Conservation (phyloP, 2,888 invertebrate genomes). For the Seira ritae region DNA sequence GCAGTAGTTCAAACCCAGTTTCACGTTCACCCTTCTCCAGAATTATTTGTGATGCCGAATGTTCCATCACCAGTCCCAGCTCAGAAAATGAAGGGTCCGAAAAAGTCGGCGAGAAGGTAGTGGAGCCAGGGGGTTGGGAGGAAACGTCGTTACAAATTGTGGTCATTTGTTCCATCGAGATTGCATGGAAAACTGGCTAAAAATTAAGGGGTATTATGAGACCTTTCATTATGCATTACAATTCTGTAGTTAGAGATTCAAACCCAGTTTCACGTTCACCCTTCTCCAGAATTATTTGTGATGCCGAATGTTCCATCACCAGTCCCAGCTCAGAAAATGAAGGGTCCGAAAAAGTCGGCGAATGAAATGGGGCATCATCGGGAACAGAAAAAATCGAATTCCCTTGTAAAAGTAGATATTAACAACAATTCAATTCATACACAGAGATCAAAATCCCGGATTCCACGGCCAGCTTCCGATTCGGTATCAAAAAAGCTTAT, state of each 20-base stretch:
- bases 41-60: background rate
- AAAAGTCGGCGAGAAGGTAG: background rate
- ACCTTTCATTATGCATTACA: too few species aligned
- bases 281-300: background rate
- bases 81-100: background rate
- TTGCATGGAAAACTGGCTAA: constrained; percentile 61
- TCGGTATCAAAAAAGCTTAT: background rate
- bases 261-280: too few species aligned
- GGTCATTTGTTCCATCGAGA: constrained; percentile 61
- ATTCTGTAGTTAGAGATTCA: too few species aligned
- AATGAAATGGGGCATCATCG: too few species aligned
- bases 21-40: background rate
- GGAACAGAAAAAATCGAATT: too few species aligned
- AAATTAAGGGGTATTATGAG: constrained; percentile 56
- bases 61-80: background rate
- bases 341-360: background rate
- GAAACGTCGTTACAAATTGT: constrained; percentile 46
- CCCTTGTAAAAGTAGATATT: too few species aligned
- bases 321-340: background rate
- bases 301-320: background rate
- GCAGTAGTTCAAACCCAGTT: too few species aligned
- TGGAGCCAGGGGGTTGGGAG: background rate
- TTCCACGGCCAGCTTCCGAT: constrained; percentile 35
- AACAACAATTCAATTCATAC: background rate
- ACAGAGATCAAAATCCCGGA: constrained; percentile 23